phyloP scores from a whole-genome alignment of 2,888 invertebrate genomes.

The Mantis religiosa region DNA sequence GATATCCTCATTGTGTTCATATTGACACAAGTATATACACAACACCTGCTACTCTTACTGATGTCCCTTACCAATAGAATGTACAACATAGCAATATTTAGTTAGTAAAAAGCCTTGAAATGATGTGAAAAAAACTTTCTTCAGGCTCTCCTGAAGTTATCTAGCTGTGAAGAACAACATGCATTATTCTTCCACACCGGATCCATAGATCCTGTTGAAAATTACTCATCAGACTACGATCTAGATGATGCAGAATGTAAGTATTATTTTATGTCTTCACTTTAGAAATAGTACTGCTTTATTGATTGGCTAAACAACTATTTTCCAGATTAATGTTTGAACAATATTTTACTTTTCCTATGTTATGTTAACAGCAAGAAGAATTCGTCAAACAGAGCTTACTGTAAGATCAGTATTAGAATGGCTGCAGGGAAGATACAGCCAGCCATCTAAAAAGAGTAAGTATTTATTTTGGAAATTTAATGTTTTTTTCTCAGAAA shows the following conservation, averaged over 20 bases:
- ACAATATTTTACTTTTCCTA: background rate
- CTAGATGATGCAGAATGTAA: conserved; percentile 5
- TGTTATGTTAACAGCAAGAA: background rate
- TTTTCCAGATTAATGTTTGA: background rate
- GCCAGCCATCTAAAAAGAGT: conserved; percentile 55
- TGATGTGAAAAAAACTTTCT: background rate
- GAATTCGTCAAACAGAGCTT: conserved; percentile 51
- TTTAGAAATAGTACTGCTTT: background rate
- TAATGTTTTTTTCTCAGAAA: background rate
- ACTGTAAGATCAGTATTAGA: conserved; percentile 71
- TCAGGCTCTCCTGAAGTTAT: background rate
- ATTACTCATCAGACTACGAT: background rate
- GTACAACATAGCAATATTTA: too few relatives aligned
- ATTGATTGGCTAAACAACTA: background rate
- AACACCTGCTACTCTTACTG: too few relatives aligned
- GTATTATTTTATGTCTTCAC: background rate
- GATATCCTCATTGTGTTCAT: too few relatives aligned
- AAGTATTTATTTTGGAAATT: conserved; percentile 30
- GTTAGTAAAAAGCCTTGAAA: too few relatives aligned
- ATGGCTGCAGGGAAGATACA: conserved; percentile 70
- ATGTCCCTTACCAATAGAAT: too few relatives aligned
- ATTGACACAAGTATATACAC: too few relatives aligned
- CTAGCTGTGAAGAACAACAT: background rate
- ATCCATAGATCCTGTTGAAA: background rate
- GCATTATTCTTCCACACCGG: conserved; percentile 1